Base-by-base conservation (phyloP, 1,140 invertebrate genomes). In the Tetramorium simillimum region DNA sequence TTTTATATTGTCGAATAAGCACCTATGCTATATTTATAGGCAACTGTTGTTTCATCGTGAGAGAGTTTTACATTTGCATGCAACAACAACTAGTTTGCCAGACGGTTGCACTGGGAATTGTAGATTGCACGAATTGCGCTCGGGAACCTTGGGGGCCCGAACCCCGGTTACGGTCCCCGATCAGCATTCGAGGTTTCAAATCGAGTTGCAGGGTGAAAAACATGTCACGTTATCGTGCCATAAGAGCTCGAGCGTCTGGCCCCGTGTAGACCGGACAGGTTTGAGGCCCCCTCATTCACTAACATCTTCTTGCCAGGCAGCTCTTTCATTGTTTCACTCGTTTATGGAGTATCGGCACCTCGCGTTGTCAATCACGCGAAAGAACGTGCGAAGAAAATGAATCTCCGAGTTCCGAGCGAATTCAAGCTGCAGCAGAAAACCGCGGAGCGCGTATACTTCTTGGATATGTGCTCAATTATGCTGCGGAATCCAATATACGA, bases 271-370 rank as follows among this genome's bases (percentile, higher is more conserved):
- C 88, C 92, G 89, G 89, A 93, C 93, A 89, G 88, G 91, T 92
- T 94, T 88, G 69, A 69, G 72, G 82, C 85, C 75, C 80, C 91
- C 91, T 93, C 93, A 94, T 94, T 94, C 93, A 94, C 85, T 86
- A 93, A 88, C 91, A 73, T 91, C 86, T 86, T 78, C 67, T 91
- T 81, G 76, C 81, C 89, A 51, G 77, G 67, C 40, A n/a, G n/a
- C 86, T 93, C 92, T 93, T 93, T 93, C 92, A 93, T 94, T 94
- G 93, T 93, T 94, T 93, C 89, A 88, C 85, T 92, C 89, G 89
- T 92, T 92, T 91, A 86, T 86, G 76, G 81, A 82, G 90, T 91
- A 93, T 93, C 89, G 89, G 86, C 85, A 91, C 92, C 92, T 92
- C 77, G 88, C 84, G 43, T 76, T 87, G 86, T 87, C 86, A 90